These are phyloP conservation scores for Aspidapion aeneum DNA, from an alignment of 2,888 invertebrate species.

Conservation along the genomic window DNA sequence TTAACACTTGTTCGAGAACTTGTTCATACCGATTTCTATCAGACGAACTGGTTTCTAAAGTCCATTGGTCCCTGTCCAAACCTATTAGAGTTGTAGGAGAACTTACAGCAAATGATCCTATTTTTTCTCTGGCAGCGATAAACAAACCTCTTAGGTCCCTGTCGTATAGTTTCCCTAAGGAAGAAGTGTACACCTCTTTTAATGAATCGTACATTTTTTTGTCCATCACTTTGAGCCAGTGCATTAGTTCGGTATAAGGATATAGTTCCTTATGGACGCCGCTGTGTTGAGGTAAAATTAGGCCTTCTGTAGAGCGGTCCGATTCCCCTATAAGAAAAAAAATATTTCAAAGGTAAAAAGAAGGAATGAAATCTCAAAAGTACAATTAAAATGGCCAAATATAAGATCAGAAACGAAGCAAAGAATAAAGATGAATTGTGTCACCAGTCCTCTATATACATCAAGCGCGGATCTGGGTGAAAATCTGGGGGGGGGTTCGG, in stretches of 20 bases:
- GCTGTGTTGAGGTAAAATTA: constrained; percentile 69
- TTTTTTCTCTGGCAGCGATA: constrained; percentile 64
- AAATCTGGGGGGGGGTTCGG: no score
- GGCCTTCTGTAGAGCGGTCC: constrained; percentile 51
- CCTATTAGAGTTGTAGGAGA: constrained; percentile 51
- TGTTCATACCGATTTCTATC: constrained; percentile 61
- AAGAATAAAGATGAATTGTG: no score
- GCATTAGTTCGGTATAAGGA: constrained; percentile 87
- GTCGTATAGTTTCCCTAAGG: constrained; percentile 85
- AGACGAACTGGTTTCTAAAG: constrained; percentile 57
- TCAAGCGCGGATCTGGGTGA: no score
- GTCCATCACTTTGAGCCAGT: constrained; percentile 87
- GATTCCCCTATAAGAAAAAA: constrained; percentile 50
- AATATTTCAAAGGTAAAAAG: not conserved
- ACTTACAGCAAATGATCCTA: constrained; percentile 37
- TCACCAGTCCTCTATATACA: no score
- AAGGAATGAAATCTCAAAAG: no score
- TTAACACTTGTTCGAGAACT: constrained; percentile 79
- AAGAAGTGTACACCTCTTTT: constrained; percentile 76
- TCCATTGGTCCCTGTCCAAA: constrained; percentile 62
- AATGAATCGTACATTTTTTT: constrained; percentile 77
- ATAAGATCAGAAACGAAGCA: no score
- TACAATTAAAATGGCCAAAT: no score
- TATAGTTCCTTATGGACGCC: constrained; percentile 82
- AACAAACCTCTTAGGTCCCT: constrained; percentile 77